Percentiles rank a stretch among this genome's conserved stretches.
Evolutionary conservation across 2,888 invertebrate species (phyloP).

Genomic region (Rhimphoctona megacephalus): DNA sequence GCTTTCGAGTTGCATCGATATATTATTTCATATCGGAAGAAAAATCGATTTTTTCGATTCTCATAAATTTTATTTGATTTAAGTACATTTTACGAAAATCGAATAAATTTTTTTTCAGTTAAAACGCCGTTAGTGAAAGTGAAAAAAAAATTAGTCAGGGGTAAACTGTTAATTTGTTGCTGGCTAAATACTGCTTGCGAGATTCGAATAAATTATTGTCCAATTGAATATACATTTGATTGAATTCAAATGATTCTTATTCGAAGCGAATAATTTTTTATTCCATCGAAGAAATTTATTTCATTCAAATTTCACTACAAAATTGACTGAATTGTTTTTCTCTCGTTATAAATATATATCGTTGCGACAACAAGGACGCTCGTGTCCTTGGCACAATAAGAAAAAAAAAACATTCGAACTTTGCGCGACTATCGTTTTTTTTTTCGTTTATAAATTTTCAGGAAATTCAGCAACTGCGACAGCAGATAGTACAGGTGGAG

Average conservation of each 20-base stretch:
- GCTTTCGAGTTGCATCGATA: conserved; percentile 3
- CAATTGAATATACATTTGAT: neutral
- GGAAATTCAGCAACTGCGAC: conserved; percentile 94
- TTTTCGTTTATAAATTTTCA: conserved; percentile 77
- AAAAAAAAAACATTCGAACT: conserved; percentile 22
- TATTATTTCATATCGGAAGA: conserved; percentile 6
- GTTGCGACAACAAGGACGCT: neutral
- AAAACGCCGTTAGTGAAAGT: too few relatives aligned
- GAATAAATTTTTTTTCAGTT: neutral
- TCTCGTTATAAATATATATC: conserved; percentile 25
- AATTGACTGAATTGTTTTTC: conserved; percentile 2
- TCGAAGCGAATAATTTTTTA: neutral
- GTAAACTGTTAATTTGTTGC: neutral
- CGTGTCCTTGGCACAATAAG: conserved; percentile 11
- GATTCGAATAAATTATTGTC: conserved; percentile 13
- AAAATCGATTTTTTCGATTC: conserved; percentile 13
- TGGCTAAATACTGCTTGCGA: neutral
- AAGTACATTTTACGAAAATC: neutral
- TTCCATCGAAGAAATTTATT: neutral
- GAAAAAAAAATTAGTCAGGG: neutral
- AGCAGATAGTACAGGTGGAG: conserved; percentile 94
- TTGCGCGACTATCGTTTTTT: conserved; percentile 43
- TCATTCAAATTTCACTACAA: neutral
- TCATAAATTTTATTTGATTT: neutral
- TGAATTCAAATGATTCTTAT: conserved; percentile 5